phyloP scores from a whole-genome alignment of 2,113 vertebrate species.

The Gasterosteus aculeatus region DNA sequence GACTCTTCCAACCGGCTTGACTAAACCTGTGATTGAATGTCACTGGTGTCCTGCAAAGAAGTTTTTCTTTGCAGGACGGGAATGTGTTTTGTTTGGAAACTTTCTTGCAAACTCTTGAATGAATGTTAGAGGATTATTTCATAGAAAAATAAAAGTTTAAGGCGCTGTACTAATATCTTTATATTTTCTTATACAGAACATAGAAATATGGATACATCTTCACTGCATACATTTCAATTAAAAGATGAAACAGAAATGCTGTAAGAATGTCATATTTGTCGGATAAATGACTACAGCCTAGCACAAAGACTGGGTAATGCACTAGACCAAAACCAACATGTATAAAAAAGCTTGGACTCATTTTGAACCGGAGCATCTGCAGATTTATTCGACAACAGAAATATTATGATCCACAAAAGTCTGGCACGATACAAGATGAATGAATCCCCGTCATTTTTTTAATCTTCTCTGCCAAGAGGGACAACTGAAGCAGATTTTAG shows the following conservation, averaged over 20 bases:
- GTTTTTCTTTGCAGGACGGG: neutral
- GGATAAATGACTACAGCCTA: neutral
- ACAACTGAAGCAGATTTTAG: neutral
- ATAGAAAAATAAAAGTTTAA: neutral
- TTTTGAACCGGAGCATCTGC: neutral
- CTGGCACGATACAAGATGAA: neutral
- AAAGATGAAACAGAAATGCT: neutral
- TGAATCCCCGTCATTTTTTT: neutral
- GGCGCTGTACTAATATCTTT: neutral
- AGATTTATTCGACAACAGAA: neutral
- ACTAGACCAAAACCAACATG: neutral
- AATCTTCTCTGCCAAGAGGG: neutral
- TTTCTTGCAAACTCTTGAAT: neutral
- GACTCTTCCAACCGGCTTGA: slow-evolving; percentile 24
- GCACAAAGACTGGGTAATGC: neutral
- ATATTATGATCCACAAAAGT: neutral
- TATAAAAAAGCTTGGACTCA: neutral
- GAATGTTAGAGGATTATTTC: neutral
- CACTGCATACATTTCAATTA: neutral
- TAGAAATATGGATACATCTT: neutral
- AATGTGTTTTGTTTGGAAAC: neutral
- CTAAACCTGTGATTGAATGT: slow-evolving; percentile 36
- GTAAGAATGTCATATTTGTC: neutral
- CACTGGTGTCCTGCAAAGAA: slow-evolving; percentile 9
- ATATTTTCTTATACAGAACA: neutral